phyloP scores from a whole-genome alignment of 23 tunicate genomes.

The Halocynthia roretzi region DNA sequence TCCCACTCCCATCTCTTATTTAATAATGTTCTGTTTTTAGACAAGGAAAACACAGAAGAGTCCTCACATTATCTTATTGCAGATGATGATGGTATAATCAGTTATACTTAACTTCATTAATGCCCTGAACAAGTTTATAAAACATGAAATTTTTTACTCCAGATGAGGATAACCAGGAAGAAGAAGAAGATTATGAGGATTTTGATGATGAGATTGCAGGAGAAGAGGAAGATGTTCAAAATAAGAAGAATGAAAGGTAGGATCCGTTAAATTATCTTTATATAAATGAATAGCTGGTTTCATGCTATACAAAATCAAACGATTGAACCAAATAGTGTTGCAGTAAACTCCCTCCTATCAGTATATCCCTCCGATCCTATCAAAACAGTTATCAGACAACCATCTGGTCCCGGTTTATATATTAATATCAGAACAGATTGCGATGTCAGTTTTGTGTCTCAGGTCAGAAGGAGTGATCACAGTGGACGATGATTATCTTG shows the following conservation, averaged over 20 bases:
- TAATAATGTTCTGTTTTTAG: background rate
- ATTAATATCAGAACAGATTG: background rate
- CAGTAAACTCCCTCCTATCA: no score
- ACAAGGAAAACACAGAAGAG: background rate
- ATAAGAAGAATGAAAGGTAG: background rate
- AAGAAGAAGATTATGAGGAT: slow-evolving; percentile 13
- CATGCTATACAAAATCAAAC: background rate
- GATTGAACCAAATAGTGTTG: background rate
- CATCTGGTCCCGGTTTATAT: no score
- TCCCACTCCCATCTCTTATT: no score
- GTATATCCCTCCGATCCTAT: no score
- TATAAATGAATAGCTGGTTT: no score
- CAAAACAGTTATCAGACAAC: no score
- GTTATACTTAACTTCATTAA: no score
- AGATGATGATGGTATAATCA: no score
- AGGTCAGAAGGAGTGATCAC: slow-evolving; percentile 20
- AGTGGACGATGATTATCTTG: slow-evolving; percentile 22
- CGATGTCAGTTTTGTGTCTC: background rate
- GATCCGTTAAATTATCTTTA: no score
- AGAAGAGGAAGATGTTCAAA: slow-evolving; percentile 21
- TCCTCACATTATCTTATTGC: background rate
- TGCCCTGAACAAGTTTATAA: no score
- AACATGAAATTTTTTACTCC: background rate
- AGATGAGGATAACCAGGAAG: background rate
- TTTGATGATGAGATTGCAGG: slow-evolving; percentile 18